phyloP scores from a whole-genome alignment of 2,797 vertebrate species.

The Diceros bicornis region DNA sequence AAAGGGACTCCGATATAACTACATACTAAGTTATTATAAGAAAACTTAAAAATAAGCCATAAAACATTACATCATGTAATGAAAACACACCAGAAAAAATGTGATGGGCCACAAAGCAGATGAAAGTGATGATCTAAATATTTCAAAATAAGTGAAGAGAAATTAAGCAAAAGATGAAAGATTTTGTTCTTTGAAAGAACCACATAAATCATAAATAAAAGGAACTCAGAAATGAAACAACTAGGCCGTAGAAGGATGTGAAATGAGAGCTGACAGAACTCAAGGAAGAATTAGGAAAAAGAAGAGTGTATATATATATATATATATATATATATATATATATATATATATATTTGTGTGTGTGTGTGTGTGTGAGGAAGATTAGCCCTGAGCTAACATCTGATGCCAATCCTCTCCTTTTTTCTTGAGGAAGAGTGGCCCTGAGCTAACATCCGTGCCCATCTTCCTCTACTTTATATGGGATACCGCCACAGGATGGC shows the following conservation, averaged over 20 bases:
- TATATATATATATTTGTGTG: no score
- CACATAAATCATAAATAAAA: not conserved
- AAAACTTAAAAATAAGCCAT: not conserved
- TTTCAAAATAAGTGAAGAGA: slow-evolving; percentile 22
- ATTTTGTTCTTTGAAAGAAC: not conserved
- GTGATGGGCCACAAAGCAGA: not conserved
- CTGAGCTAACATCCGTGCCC: no score
- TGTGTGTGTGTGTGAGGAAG: no score
- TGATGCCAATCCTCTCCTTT: no score
- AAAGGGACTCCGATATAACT: not conserved
- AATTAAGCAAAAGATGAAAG: slow-evolving; percentile 26
- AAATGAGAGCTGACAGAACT: slow-evolving; percentile 30
- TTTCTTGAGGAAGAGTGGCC: no score
- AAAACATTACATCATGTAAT: not conserved
- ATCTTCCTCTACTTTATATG: no score
- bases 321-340: no score
- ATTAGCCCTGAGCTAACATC: no score
- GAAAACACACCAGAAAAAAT: slow-evolving; percentile 34
- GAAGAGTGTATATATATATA: not conserved
- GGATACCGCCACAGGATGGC: no score
- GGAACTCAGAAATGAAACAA: not conserved
- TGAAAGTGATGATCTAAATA: slow-evolving; percentile 20
- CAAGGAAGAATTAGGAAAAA: not conserved
- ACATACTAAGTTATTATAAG: not conserved
- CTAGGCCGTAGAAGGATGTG: not conserved